Base-by-base conservation (phyloP, 2,797 vertebrate species). In the Taeniopygia guttata region DNA sequence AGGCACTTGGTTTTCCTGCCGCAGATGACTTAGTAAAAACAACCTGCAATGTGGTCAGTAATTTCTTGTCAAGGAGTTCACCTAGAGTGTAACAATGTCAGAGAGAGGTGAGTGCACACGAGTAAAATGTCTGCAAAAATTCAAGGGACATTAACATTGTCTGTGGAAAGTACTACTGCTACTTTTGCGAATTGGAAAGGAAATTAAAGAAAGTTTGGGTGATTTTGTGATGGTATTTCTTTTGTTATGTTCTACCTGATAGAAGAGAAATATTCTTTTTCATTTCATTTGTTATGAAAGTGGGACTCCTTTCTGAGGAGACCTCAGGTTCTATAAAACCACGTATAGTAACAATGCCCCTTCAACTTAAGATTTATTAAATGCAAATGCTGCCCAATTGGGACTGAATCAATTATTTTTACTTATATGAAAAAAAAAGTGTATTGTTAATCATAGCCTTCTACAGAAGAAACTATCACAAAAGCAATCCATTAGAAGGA, bases 41-140 rank as follows among this genome's bases (percentile, higher is more conserved):
- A 52, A 4, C 9, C 29, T 81, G 16, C 19, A 20, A 9, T 4
- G 3, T 46, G 38, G 32, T 42, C 16, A 18, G 45, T 79, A 59
- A 64, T 59, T 80, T 60, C 32, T 3, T 19, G 29, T 30, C 21
- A 42, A 58, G 45, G 46, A 45, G 13, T n/a, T 64, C 42, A n/a
- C 16, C 10, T 52, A 5, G 2, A 59, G 5, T 20, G 13, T 16
- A 45, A 27, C 22, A 29, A 26, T 38, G 38, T 43, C 21, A 72
- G 60, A 66, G n/a, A 43, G n/a, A 42, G 2, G 7, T 2, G 10
- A 75, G 25, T 48, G 58, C 10, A n/a, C 9, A 30, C 0, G 1
- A 67, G 20, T 30, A 54, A 72, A 54, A 77, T 13, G 7, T 29
- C 10, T 34, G 26, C 46, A 46, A n/a, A 68, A 40, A 21, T 56